Base-by-base conservation (phyloP, 2,797 vertebrate genomes). In the Coccyzus lansbergi region DNA sequence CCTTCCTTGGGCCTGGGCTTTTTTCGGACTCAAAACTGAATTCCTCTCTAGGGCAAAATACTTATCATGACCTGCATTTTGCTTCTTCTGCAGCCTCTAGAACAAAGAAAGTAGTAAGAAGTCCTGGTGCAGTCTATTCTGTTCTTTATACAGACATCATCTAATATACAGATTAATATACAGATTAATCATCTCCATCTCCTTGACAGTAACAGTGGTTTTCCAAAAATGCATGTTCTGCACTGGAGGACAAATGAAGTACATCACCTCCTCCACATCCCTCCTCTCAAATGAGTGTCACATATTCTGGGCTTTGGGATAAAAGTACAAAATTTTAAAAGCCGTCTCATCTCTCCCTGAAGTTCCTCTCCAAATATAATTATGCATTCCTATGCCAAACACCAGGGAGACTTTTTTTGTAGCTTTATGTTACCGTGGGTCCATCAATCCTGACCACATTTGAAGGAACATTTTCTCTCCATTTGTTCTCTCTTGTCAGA, bases 401-500 rank as follows among this genome's bases (percentile, higher is more conserved):
- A 75, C 58, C 16, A 26, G 29, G 31, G 53, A 69, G 59, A 53
- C 7, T 17, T 21, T 62, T 76, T 77, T 77, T 53, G n/a, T n/a
- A 7, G 33, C 20, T 93, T 80, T 83, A 79, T 90, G 72, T 90
- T 87, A 77, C 64, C 85, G 40, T 59, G 74, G 51, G 31, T 63
- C 64, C 67, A 79, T 77, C 83, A 86, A 22, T 72, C 91, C 25
- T 59, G 68, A 55, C 60, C 92, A 89, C n/a, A 22, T 28, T 59
- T 64, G 72, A 86, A 93, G 83, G 84, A 88, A 78, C 69, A 88
- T 88, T 74, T 92, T 93, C 78, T 90, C 64, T 75, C 82, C 82
- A 75, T 95, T 91, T 91, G 69, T 69, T 92, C 78, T 87, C 58
- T 84, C 90, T 75, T 91, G 86, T 88, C 83, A 71, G 65, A 82